Conservation (phyloP, 2,113 vertebrate genomes). For the Carlito syrichta region DNA sequence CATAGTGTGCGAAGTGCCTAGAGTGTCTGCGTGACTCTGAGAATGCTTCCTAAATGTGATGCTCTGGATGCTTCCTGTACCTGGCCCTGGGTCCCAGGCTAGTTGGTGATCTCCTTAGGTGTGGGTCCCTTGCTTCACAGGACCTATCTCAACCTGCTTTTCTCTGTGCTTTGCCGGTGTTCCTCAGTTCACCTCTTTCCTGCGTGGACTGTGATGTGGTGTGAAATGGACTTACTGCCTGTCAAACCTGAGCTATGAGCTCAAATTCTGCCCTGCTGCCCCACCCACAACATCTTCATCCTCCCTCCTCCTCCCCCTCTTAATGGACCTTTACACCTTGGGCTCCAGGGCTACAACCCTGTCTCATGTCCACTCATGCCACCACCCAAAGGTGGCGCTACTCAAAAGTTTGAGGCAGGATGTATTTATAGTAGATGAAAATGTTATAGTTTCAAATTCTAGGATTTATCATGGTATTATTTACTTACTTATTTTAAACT, state of each 20-base stretch:
- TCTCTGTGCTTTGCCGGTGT: neutral
- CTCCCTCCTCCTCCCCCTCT: neutral
- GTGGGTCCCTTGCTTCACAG: neutral
- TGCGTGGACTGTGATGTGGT: neutral
- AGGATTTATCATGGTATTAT: neutral
- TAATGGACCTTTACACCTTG: neutral
- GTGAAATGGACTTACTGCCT: neutral
- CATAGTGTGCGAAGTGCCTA: too few species aligned
- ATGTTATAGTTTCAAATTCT: neutral
- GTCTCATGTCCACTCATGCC: neutral
- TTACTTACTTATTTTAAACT: conserved; percentile 11
- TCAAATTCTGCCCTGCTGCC: neutral
- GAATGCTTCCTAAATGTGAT: neutral
- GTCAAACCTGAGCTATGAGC: neutral
- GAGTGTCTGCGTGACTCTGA: neutral
- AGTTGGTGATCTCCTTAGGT: neutral
- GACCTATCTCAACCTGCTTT: neutral
- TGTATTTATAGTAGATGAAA: neutral
- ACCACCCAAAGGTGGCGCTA: neutral
- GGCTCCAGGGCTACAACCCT: neutral
- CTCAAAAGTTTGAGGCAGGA: neutral
- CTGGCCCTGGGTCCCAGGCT: neutral
- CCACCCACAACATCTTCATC: too few species aligned
- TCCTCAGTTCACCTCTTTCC: neutral
- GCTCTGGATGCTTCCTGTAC: fast-evolving